Conservation (phyloP, 1,140 invertebrate genomes). For the Aphelenchoides fujianensis region DNA sequence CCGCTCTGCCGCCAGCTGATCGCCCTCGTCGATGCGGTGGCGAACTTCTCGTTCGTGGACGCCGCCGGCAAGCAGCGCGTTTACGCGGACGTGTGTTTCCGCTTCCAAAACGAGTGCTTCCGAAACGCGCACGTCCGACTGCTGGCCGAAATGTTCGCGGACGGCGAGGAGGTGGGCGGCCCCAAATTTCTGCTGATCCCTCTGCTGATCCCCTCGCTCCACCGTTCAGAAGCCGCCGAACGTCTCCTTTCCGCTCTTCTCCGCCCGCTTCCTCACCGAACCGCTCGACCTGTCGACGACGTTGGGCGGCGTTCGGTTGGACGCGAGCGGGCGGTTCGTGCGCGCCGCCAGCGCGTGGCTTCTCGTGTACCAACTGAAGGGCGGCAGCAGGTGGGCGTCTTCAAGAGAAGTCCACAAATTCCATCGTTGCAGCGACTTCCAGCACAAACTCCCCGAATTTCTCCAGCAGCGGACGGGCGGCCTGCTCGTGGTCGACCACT, state of each 20-base stretch:
- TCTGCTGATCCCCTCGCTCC: background rate
- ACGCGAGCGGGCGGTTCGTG: slow-evolving; percentile 22
- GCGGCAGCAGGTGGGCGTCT: slow-evolving; percentile 19
- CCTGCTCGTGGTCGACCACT: slow-evolving; percentile 45
- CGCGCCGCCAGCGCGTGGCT: slow-evolving; percentile 42
- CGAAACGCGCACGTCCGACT: slow-evolving; percentile 44
- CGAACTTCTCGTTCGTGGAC: slow-evolving; percentile 28
- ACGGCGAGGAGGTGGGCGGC: slow-evolving; percentile 29
- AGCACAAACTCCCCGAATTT: slow-evolving; percentile 25
- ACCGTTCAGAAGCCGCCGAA: slow-evolving; percentile 40
- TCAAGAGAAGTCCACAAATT: too few relatives aligned
- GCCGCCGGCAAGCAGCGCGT: slow-evolving; percentile 27
- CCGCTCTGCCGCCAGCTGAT: slow-evolving; percentile 60
- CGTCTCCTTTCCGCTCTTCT: slow-evolving; percentile 45
- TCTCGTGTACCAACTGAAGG: slow-evolving; percentile 49
- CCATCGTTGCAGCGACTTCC: slow-evolving; percentile 44
- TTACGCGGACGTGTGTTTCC: slow-evolving; percentile 47
- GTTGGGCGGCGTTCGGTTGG: slow-evolving; percentile 40
- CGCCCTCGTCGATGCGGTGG: slow-evolving; percentile 37
- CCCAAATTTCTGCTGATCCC: too few relatives aligned
- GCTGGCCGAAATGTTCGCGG: slow-evolving; percentile 47
- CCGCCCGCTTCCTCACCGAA: slow-evolving; percentile 39
- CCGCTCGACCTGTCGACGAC: slow-evolving; percentile 44
- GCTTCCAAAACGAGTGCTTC: slow-evolving; percentile 54
- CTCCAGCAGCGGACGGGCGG: background rate